These are phyloP conservation scores for Atta texana DNA, from an alignment of 1,140 invertebrate genomes.

Conservation along the genomic window DNA sequence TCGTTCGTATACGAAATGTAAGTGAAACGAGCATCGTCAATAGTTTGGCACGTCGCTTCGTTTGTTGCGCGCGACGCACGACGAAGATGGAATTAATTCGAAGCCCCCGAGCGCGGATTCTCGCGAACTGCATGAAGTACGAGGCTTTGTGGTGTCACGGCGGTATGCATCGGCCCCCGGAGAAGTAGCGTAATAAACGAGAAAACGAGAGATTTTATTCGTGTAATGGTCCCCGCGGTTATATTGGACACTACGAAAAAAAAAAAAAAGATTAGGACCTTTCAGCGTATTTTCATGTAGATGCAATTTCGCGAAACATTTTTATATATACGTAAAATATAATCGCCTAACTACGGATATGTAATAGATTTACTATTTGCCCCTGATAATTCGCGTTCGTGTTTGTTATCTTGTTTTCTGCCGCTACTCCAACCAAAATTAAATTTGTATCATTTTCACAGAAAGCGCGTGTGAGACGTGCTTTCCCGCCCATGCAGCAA, in stretches of 20 bases:
- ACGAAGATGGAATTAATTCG: slow-evolving; percentile 64
- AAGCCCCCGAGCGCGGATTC: slow-evolving; percentile 47
- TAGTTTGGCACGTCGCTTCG: slow-evolving; percentile 45
- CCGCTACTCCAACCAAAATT: slow-evolving; percentile 28
- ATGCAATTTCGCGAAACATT: slow-evolving; percentile 39
- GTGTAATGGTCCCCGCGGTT: slow-evolving; percentile 50
- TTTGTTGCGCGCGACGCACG: slow-evolving; percentile 42
- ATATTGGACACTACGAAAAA: slow-evolving; percentile 22
- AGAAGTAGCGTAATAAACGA: slow-evolving; percentile 28
- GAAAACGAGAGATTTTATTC: slow-evolving; percentile 58
- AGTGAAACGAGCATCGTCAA: slow-evolving; percentile 51
- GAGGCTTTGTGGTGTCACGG: slow-evolving; percentile 50
- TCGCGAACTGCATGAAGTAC: slow-evolving; percentile 54
- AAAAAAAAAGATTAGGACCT: slow-evolving; percentile 11
- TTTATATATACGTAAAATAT: slow-evolving; percentile 15
- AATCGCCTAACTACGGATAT: neutral
- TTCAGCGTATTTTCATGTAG: slow-evolving; percentile 29
- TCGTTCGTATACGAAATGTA: slow-evolving; percentile 32
- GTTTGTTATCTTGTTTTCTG: slow-evolving; percentile 29
- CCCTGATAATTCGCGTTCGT: slow-evolving; percentile 13
- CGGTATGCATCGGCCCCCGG: slow-evolving; percentile 21
- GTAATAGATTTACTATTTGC: slow-evolving; percentile 33
- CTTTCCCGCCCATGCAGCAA: slow-evolving; percentile 15
- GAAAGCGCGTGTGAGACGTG: neutral
- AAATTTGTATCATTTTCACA: slow-evolving; percentile 33